phyloP scores from a whole-genome alignment of 2,113 vertebrate species.

The Anoura caudifer region DNA sequence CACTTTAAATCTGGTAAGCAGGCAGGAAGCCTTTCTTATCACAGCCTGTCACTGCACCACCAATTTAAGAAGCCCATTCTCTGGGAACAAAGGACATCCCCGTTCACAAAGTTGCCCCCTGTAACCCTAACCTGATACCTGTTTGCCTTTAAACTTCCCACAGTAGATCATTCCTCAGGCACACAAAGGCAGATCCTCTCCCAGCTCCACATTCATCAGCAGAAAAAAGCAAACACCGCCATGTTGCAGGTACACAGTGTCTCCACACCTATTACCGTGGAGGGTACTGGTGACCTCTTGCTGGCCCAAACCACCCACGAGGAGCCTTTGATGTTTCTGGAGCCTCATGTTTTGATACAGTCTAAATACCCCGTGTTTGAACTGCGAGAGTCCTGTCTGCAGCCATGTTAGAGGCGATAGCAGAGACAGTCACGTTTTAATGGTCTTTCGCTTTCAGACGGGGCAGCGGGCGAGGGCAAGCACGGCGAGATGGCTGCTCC shows the following conservation, averaged over 20 bases:
- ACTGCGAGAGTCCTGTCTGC: constrained; percentile 25
- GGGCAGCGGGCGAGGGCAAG: background rate
- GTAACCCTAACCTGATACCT: constrained; percentile 73
- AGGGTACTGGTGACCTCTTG: constrained; percentile 53
- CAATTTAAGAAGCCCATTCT: constrained; percentile 46
- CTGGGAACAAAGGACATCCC: constrained; percentile 55
- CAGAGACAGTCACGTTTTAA: constrained; percentile 18
- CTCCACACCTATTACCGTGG: constrained; percentile 65
- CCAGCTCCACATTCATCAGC: constrained; percentile 74
- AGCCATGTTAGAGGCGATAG: constrained; percentile 33
- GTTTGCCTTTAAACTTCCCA: constrained; percentile 55
- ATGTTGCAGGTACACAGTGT: constrained; percentile 67
- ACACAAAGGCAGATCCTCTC: constrained; percentile 52
- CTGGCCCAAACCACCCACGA: constrained; percentile 66
- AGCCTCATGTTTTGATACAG: constrained; percentile 46
- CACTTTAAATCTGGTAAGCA: constrained; percentile 24
- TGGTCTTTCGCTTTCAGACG: background rate
- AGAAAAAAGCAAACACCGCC: constrained; percentile 63
- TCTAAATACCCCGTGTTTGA: constrained; percentile 60
- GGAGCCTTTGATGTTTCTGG: constrained; percentile 65
- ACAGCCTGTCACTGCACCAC: background rate
- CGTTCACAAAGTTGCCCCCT: constrained; percentile 51
- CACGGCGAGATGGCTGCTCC: background rate
- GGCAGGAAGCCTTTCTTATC: constrained; percentile 49
- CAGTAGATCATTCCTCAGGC: constrained; percentile 61